phyloP scores from a whole-genome alignment of 2,888 invertebrate genomes.

The Ormia ochracea region DNA sequence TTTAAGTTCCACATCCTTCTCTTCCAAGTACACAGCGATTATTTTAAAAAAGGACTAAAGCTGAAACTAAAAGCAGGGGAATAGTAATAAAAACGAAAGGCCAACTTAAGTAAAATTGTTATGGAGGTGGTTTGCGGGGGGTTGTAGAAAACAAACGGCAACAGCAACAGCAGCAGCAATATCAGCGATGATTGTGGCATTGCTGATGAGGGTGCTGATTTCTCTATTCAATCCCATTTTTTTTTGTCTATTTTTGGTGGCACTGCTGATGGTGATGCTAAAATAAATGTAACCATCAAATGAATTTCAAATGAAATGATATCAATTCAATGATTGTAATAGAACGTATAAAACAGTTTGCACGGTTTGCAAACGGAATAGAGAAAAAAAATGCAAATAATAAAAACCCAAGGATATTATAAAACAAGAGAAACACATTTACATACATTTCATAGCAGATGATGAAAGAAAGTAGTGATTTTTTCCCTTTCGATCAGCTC shows the following conservation, averaged over 20 bases:
- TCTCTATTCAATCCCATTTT: not conserved
- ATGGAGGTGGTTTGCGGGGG: not conserved
- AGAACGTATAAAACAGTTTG: constrained; percentile 54
- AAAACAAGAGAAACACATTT: constrained; percentile 9
- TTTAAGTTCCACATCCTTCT: not conserved
- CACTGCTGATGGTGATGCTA: constrained; percentile 21
- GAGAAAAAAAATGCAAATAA: constrained; percentile 20
- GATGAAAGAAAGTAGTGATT: constrained; percentile 37
- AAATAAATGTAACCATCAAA: constrained; percentile 56
- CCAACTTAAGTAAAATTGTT: not conserved
- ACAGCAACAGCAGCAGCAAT: not conserved
- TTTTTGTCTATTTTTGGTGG: not conserved
- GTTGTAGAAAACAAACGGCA: not conserved
- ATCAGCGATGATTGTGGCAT: not conserved
- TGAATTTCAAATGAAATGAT: constrained; percentile 61
- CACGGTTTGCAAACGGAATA: constrained; percentile 42
- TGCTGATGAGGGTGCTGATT: not conserved
- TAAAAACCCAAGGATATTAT: constrained; percentile 10
- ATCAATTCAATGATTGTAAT: constrained; percentile 59
- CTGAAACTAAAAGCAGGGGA: constrained; percentile 3
- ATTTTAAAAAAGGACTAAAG: not conserved
- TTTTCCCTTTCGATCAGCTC: not conserved
- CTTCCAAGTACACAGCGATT: not conserved
- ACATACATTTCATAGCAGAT: constrained; percentile 47
- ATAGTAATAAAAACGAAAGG: not conserved